Base-by-base conservation (phyloP, 2,113 vertebrate genomes). In the Saccopteryx leptura region DNA sequence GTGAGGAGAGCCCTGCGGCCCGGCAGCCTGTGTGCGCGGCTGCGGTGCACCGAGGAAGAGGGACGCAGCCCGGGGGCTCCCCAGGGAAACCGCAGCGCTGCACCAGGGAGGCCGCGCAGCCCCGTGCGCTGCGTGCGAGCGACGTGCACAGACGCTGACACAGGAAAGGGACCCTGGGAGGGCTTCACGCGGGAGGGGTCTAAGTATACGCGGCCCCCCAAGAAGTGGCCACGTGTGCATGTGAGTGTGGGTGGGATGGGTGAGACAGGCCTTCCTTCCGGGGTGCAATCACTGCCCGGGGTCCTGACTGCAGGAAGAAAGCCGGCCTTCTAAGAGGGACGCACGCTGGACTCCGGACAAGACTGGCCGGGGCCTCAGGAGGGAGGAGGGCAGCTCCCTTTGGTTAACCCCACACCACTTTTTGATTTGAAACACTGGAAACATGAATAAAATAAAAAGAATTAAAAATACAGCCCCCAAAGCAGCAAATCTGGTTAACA, bases 361-460 rank as follows among this genome's bases (percentile, higher is more conserved):
- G 39, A 39, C 39, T 39, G 50, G 9, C 74, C 9, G 4, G 26
- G 63, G 10, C 52, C 28, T 50, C 9, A 0, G 11, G 54, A 0
- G 23, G 69, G 9, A 26, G 24, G 46, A 11, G 6, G 71, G 3
- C 39, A 4, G 19, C 50, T 17, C 33, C 1, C 2, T 10, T 10
- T 10, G 33, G 46, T 1, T 79, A 8, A 48, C 13, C 15, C 19
- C 0, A 3, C 0, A 0, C 8, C 18, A 19, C 4, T 24, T 81
- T 39, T 39, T 13, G 0, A n/a, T 8, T 21, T 33, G 19, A 76
- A 24, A 82, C 33, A 24, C 3, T 21, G 46, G 12, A 66, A 50
- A 76, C 3, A 9, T 9, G 1, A 24, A 39, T 48, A n/a, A 54
- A 39, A 66, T 2, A 52, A 17, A 71, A 65, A 78, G 26, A 26